Evolutionary conservation across 2,113 vertebrate genomes (phyloP), one percentile per base, ranked within the genome.

Genomic region (Alethe castanea): DNA sequence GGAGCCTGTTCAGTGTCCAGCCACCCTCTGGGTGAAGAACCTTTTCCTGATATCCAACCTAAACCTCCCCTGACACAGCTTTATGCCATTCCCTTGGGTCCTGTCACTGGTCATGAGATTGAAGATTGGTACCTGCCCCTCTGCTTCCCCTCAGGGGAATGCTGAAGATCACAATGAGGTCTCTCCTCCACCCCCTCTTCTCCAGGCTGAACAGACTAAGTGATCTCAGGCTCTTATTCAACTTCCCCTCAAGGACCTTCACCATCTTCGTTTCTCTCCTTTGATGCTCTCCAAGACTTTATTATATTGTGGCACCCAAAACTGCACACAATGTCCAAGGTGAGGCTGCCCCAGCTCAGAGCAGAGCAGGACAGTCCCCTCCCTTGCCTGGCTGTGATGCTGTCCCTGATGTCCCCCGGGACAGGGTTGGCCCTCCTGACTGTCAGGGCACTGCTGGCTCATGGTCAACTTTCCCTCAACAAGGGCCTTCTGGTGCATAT

Each of bases 391-490:
- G 8, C 53, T 42, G 82, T 0, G 0, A 42, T 52, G 44, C 31
- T 77, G 22, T 44, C 9, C 36, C 53, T 60, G 33, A 26, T 60
- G 11, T 2, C 0, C 28, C 24, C 4, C 62, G 44, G 53, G 44
- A 59, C 61, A 52, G 0, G 0, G 0, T 1, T 67, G 72, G 5
- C 26, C 14, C 22, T 67, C 14, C 36, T 60, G 62, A 36, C 45
- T 67, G 36, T 33, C 62, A 33, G 11, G 44, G 33, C 31, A 60
- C 53, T 44, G 45, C 36, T 77, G 53, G 1, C 11, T 60, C 18
- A 26, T 3, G 20, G 0, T 67, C 62, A 77, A 0, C 14, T 28
- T 67, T 1, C 22, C 36, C 0, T 6, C 0, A 0, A 5, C 14
- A 44, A 42, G 42, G 19, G 8, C n/a, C 28, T 76, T 74, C 38